Evolutionary conservation across 2,888 invertebrate species (phyloP).

Genomic region (Hetaerina titia): DNA sequence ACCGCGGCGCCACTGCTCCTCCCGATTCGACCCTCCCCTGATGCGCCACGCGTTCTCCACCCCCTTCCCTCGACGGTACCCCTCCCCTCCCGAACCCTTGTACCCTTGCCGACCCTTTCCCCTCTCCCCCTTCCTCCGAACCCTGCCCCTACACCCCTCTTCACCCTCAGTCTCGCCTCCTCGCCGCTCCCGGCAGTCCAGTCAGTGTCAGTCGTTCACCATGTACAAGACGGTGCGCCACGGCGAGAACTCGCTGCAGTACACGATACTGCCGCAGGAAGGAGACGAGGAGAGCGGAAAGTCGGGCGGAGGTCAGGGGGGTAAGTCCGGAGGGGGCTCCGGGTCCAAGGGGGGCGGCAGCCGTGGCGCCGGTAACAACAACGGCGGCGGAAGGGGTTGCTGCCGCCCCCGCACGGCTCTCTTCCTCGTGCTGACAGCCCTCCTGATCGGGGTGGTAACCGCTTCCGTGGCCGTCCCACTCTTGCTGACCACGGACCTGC

Average conservation of each 20-base stretch:
- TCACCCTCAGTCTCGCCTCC: not conserved
- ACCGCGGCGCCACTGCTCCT: slow-evolving; percentile 45
- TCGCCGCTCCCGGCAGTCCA: not conserved
- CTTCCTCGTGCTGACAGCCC: slow-evolving; percentile 73
- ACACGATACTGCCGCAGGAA: slow-evolving; percentile 86
- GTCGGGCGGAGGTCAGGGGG: slow-evolving; percentile 65
- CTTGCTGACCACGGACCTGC: slow-evolving; percentile 74
- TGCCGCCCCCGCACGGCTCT: slow-evolving; percentile 72
- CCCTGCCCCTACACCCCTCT: not conserved
- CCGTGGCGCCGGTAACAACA: not conserved
- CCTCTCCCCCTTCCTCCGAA: not conserved
- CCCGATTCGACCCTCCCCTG: not conserved
- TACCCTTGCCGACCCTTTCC: not conserved
- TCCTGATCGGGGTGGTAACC: slow-evolving; percentile 73
- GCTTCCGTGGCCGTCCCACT: slow-evolving; percentile 74
- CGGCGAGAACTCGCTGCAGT: slow-evolving; percentile 87
- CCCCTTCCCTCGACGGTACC: not conserved
- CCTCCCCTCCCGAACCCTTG: not conserved
- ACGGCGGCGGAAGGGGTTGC: slow-evolving; percentile 23
- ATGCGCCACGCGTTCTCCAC: slow-evolving; percentile 13
- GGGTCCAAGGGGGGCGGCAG: slow-evolving; percentile 71
- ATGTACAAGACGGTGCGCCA: slow-evolving; percentile 89
- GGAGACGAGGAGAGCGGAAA: slow-evolving; percentile 77
- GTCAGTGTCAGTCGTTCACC: slow-evolving; percentile 49
- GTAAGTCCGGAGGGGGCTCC: slow-evolving; percentile 67